Percentiles rank a stretch among this genome's conserved stretches.
These are phyloP conservation scores for Gasterosteus nipponicus DNA, from an alignment of 2,113 vertebrate genomes.

Conservation along the genomic window DNA sequence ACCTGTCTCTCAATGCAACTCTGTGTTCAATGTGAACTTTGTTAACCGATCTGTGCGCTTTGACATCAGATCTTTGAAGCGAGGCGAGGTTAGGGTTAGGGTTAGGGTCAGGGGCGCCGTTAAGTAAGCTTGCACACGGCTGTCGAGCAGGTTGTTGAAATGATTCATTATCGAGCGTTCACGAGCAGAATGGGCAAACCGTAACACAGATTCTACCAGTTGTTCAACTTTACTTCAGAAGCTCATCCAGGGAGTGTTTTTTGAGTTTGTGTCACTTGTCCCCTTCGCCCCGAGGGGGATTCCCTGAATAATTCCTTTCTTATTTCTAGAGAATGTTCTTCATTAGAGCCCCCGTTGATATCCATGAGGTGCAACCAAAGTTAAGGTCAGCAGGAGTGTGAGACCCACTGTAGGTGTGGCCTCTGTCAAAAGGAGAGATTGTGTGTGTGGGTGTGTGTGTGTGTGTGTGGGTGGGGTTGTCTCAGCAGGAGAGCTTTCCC, in stretches of 20 bases:
- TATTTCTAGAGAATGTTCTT: neutral
- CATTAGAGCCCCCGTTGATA: neutral
- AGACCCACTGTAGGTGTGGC: conserved; percentile 14
- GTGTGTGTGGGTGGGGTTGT: conserved; percentile 41
- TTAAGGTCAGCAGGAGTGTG: neutral
- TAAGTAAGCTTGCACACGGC: neutral
- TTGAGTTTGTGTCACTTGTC: neutral
- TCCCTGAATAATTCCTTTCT: neutral
- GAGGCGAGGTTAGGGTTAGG: too few species aligned
- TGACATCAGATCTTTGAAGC: neutral
- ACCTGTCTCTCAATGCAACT: neutral
- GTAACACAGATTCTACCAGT: neutral
- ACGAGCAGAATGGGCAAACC: neutral
- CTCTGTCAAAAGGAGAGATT: conserved; percentile 29
- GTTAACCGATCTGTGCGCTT: neutral
- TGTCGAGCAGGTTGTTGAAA: neutral
- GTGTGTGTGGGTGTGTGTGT: conserved; percentile 4
- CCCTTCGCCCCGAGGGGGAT: neutral
- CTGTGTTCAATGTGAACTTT: neutral
- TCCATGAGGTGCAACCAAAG: neutral
- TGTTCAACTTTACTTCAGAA: neutral
- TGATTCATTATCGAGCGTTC: neutral
- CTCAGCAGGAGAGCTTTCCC: conserved; percentile 41
- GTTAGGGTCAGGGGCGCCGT: neutral
- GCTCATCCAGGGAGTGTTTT: neutral